Percentiles rank a stretch among this genome's conserved stretches.
phyloP scores from a whole-genome alignment of 2,888 invertebrate species.

The Acrobasis consociella region DNA sequence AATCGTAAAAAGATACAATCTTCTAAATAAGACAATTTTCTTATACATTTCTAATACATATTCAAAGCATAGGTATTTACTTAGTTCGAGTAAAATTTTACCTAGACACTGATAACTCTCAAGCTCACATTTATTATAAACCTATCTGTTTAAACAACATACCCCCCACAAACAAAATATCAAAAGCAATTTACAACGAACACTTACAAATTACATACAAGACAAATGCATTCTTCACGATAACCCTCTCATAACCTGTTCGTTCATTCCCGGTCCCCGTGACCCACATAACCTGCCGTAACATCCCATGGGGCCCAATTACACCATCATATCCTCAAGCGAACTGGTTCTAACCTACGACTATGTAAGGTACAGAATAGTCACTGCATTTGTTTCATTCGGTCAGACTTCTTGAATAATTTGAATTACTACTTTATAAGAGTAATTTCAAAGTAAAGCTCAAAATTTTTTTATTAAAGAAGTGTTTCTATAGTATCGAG shows the following conservation, averaged over 20 bases:
- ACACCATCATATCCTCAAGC: conserved; percentile 19
- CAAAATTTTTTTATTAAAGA: too few species aligned
- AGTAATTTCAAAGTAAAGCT: too few species aligned
- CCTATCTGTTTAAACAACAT: not conserved
- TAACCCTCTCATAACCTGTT: conserved; percentile 8
- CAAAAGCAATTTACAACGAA: not conserved
- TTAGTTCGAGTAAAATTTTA: too few species aligned
- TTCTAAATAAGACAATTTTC: too few species aligned
- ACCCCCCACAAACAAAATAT: not conserved
- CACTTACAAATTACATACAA: conserved; percentile 7
- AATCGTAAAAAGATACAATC: too few species aligned
- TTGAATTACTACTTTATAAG: too few species aligned
- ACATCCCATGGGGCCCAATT: conserved; percentile 30
- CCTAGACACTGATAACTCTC: too few species aligned
- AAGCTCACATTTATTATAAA: not conserved
- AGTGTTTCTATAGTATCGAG: too few species aligned
- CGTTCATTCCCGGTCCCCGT: conserved; percentile 9
- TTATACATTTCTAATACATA: too few species aligned
- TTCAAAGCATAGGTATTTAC: too few species aligned
- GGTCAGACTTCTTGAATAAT: too few species aligned
- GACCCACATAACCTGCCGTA: conserved; percentile 39
- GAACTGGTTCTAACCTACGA: conserved; percentile 34
- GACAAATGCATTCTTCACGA: conserved; percentile 5
- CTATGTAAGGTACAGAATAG: conserved; percentile 11
- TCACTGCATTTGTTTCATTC: not conserved